phyloP scores from a whole-genome alignment of 2,888 invertebrate species.

The Noctua comes region DNA sequence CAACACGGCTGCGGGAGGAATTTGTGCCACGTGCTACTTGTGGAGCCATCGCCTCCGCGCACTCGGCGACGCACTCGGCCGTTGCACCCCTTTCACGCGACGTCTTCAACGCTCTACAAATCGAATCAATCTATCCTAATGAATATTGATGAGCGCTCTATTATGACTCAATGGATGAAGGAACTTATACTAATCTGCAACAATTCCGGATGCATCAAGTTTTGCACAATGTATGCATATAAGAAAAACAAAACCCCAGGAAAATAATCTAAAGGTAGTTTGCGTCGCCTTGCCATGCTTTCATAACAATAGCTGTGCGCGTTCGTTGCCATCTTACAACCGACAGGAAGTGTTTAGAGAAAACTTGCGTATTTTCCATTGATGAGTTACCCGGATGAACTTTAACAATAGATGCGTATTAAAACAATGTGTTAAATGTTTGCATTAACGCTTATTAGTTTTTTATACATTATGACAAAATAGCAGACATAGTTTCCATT shows the following conservation, averaged over 20 bases:
- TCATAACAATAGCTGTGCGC: slow-evolving; percentile 67
- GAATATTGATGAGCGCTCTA: slow-evolving; percentile 78
- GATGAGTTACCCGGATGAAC: slow-evolving; percentile 70
- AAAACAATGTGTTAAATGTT: slow-evolving; percentile 54
- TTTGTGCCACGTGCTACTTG: slow-evolving; percentile 86
- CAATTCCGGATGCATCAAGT: slow-evolving; percentile 74
- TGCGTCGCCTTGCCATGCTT: slow-evolving; percentile 43
- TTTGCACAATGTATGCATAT: slow-evolving; percentile 23
- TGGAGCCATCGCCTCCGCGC: slow-evolving; percentile 65
- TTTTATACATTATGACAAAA: slow-evolving; percentile 23
- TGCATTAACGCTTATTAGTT: slow-evolving; percentile 24
- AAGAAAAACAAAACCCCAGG: slow-evolving; percentile 25
- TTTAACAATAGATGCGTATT: slow-evolving; percentile 63
- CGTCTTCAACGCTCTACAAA: slow-evolving; percentile 88
- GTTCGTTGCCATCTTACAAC: slow-evolving; percentile 76
- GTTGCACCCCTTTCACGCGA: slow-evolving; percentile 89
- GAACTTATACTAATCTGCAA: slow-evolving; percentile 68
- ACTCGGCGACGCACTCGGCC: slow-evolving; percentile 81
- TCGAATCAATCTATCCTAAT: slow-evolving; percentile 82
- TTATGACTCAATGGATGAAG: slow-evolving; percentile 68
- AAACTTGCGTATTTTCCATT: slow-evolving; percentile 74
- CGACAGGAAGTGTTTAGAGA: slow-evolving; percentile 78
- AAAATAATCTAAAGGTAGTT: slow-evolving; percentile 37
- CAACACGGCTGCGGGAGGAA: slow-evolving; percentile 82
- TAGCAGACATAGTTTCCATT: slow-evolving; percentile 19